Conservation (phyloP, 2,797 vertebrate species). For the Mus spretus region DNA sequence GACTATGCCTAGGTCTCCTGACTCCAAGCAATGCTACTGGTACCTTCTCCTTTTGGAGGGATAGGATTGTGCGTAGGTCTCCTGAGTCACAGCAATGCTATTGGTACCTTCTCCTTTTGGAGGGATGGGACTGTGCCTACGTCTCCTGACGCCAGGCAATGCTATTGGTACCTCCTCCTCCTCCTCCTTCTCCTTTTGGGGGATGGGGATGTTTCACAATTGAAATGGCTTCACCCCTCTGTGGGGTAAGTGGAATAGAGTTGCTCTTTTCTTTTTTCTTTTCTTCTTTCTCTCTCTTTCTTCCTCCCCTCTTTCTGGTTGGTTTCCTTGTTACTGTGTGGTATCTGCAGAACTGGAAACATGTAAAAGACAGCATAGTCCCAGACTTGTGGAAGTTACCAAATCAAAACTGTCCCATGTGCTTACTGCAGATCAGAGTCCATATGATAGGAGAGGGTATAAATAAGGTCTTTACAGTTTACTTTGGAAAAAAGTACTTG, state of each 20-base stretch:
- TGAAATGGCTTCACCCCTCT: background rate
- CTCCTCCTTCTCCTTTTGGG: too few relatives aligned
- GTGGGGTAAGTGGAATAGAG: background rate
- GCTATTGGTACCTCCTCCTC: too few relatives aligned
- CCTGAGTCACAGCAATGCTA: too few relatives aligned
- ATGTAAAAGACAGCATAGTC: background rate
- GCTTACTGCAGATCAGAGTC: background rate
- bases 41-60: background rate
- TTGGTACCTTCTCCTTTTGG: too few relatives aligned
- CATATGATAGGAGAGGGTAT: background rate
- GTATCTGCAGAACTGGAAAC: background rate
- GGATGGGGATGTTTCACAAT: background rate
- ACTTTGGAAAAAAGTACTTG: slow-evolving; percentile 21
- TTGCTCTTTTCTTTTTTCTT: background rate
- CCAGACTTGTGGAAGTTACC: background rate
- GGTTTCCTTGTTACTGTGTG: background rate
- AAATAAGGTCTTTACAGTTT: background rate
- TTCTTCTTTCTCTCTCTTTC: too few relatives aligned
- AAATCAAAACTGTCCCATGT: rapidly evolving
- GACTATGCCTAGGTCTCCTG: background rate
- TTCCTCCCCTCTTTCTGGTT: background rate
- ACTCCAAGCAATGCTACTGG: background rate
- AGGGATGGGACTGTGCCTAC: too few relatives aligned
- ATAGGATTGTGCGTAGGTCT: too few relatives aligned
- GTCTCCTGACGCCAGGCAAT: too few relatives aligned